Evolutionary conservation across 2,888 invertebrate species (phyloP), one percentile per base, ranked within the genome.

Genomic region (Chymomyza caudatula): DNA sequence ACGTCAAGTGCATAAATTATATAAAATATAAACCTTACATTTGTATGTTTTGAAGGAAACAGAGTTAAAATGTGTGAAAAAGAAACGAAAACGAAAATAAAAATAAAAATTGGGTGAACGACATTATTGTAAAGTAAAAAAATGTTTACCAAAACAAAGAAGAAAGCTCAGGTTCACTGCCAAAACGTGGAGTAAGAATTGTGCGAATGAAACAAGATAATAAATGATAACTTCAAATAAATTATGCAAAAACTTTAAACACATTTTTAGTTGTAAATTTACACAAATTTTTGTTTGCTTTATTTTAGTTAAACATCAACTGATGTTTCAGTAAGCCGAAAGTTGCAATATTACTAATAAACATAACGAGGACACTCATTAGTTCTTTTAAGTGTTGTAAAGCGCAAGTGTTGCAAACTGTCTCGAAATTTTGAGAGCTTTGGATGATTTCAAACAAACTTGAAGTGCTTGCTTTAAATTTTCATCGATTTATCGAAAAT

Each of bases 111-210:
- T 65, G 65, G 71, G 71, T 67, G 71, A 65, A 67, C 58, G 60
- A 19, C 65, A 63, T 76, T 77, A 73, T 70, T 83, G 84, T 84
- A 81, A 70, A 70, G 68, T 75, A 60, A 49, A 62, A 56, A 60
- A 83, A 71, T 76, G 69, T 76, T 76, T 73, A 77, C 72, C 77
- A 67, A 73, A 76, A 76, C 72, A 81, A 85, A 69, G 76, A 74
- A 84, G 76, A 67, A 85, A 88, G 88, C 88, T 88, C 88, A 88
- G 88, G 88, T 87, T 88, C 88, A 88, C 88, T 88, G 88, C 88
- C 88, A 88, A 88, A 88, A 84, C 80, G 86, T 83, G 85, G 83
- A 86, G 82, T 71, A 75, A 73, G 86, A 79, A 68, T 70, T 61
- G 63, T 67, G 76, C 76, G 78, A 69, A 71, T 71, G 60, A 65